Percentiles rank a stretch among this genome's conserved stretches.
These are phyloP conservation scores for Platyscapa corneri DNA, from an alignment of 1,140 invertebrate species.

Conservation along the genomic window DNA sequence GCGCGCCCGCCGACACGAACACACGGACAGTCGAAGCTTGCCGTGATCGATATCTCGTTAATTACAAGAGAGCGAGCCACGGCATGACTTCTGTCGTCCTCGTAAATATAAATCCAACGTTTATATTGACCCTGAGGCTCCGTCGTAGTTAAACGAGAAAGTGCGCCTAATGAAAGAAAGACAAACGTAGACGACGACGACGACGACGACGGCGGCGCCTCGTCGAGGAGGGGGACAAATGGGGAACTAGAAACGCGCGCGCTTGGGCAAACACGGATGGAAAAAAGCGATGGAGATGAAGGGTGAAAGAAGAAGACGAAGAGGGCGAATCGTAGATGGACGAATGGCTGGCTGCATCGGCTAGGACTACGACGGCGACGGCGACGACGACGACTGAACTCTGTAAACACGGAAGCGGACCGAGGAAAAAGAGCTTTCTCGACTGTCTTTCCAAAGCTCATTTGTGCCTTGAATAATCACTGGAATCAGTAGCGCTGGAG, in stretches of 20 bases:
- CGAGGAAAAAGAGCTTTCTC: constrained; percentile 2
- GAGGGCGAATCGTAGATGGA: constrained; percentile 22
- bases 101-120: constrained; percentile 34
- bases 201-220: too few relatives aligned
- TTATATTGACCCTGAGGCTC: neutral
- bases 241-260: constrained; percentile 33
- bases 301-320: constrained; percentile 2
- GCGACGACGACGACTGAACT: neutral
- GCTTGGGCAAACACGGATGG: constrained; percentile 17
- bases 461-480: neutral
- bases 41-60: constrained; percentile 50
- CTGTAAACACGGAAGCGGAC: neutral
- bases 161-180: neutral
- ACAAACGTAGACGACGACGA: neutral
- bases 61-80: constrained; percentile 26
- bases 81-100: constrained; percentile 28
- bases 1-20: neutral
- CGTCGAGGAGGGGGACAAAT: constrained; percentile 45
- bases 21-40: neutral
- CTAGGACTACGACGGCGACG: neutral
- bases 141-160: neutral
- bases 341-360: neutral
- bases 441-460: neutral
- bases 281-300: neutral
- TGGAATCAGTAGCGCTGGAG: neutral